Evolutionary conservation across 2,888 invertebrate genomes (phyloP).

Genomic region (Drosophila pegasa): DNA sequence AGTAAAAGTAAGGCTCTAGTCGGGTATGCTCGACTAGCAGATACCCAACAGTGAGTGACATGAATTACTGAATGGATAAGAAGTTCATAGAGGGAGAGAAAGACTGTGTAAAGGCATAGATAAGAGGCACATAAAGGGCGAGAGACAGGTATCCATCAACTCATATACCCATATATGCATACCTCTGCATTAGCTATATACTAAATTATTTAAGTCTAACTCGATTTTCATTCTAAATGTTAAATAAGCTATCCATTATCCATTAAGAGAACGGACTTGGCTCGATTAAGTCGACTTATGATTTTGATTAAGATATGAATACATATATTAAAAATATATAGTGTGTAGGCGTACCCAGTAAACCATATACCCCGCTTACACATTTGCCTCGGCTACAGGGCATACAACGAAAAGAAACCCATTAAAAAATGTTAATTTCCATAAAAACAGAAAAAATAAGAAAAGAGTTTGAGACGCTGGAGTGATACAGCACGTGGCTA

Average conservation of each 20-base stretch:
- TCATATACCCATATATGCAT: too few species aligned
- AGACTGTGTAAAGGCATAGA: too few species aligned
- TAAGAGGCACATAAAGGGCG: too few species aligned
- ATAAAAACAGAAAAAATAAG: slow-evolving; percentile 20
- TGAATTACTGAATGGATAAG: too few species aligned
- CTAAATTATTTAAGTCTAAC: too few species aligned
- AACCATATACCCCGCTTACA: not conserved
- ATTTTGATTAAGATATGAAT: not conserved
- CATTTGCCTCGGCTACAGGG: not conserved
- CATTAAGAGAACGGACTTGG: too few species aligned
- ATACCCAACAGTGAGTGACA: not conserved
- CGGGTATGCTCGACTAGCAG: not conserved
- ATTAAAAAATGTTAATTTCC: slow-evolving; percentile 76
- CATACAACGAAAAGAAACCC: slow-evolving; percentile 47
- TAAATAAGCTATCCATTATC: too few species aligned
- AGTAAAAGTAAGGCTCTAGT: not conserved
- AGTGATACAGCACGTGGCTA: slow-evolving; percentile 63
- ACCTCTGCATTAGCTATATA: too few species aligned
- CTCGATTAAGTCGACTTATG: too few species aligned
- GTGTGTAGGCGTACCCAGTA: not conserved
- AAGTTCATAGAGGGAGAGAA: too few species aligned
- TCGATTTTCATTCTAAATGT: too few species aligned
- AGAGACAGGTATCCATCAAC: too few species aligned
- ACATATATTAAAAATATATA: not conserved
- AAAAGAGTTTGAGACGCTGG: slow-evolving; percentile 32